phyloP scores from a whole-genome alignment of 2,113 vertebrate species.

The Ovis aries region ARS-UI_Ramb_v3.0 NC_056055.1:69381001-69381500 shows the following conservation, averaged over 20 bases:
- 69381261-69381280: background rate
- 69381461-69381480: background rate
- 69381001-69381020: background rate
- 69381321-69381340: background rate
- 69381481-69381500: background rate
- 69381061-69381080: background rate
- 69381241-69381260: background rate
- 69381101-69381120: background rate
- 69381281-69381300: background rate
- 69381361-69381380: background rate
- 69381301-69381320: background rate
- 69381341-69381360: background rate
- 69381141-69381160: background rate
- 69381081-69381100: background rate
- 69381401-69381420: background rate
- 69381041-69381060: background rate
- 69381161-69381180: background rate
- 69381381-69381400: accelerated
- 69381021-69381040: background rate
- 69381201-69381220: background rate
- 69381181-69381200: background rate
- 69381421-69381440: background rate
- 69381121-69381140: background rate
- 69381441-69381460: background rate
- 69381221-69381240: background rate